These are phyloP conservation scores for Sus cebifrons DNA, from an alignment of 2,797 vertebrate species.

Conservation along the genomic window DNA sequence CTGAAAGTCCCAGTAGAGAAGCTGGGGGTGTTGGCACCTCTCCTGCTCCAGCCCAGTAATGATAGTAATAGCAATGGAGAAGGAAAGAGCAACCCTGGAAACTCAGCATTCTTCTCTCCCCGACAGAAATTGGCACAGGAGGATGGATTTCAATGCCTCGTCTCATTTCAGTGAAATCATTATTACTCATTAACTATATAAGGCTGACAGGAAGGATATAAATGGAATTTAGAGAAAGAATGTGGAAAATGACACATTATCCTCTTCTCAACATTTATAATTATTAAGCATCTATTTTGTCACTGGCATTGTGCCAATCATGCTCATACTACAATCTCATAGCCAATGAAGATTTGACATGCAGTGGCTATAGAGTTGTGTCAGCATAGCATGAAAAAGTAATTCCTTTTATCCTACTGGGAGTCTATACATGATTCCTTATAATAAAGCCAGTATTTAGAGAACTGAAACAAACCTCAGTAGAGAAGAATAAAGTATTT, in stretches of 20 bases:
- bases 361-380: neutral
- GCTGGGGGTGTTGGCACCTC: neutral
- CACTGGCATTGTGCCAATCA: neutral
- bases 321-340: neutral
- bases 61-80: too few relatives aligned
- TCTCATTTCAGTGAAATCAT: neutral
- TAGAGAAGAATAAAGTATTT: neutral
- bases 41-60: neutral
- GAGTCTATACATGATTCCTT: neutral
- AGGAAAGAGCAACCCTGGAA: neutral
- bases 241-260: neutral
- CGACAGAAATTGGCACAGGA: neutral
- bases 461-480: neutral
- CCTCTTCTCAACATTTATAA: neutral
- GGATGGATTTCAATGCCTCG: neutral
- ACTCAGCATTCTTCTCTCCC: neutral
- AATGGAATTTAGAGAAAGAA: neutral
- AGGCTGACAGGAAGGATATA: neutral
- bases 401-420: neutral
- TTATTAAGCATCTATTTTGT: neutral
- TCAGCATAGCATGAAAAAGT: neutral
- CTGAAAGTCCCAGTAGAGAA: neutral
- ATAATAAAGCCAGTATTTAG: neutral
- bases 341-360: neutral
- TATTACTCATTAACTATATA: neutral